Evolutionary conservation across 2,888 invertebrate species (phyloP).

Genomic region (Tholera decimalis): DNA sequence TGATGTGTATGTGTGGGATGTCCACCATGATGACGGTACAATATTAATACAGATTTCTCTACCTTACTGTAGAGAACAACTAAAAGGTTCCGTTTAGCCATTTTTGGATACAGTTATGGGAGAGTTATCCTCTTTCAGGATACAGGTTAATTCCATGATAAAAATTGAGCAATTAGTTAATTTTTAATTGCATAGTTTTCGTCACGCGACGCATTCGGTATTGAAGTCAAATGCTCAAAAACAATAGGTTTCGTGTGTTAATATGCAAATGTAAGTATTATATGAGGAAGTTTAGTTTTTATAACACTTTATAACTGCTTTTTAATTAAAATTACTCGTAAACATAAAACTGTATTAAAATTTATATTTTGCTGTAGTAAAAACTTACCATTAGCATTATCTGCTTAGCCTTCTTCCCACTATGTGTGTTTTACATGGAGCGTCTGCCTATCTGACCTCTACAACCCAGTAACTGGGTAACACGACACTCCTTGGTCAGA

Average conservation of each 20-base stretch:
- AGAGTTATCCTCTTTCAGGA: background rate
- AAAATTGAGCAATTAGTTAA: constrained; percentile 17
- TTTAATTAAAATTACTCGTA: constrained; percentile 4
- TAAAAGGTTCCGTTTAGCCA: background rate
- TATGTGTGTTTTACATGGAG: too few relatives aligned
- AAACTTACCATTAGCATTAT: too few relatives aligned
- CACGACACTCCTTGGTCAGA: too few relatives aligned
- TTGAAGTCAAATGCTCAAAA: constrained; percentile 20
- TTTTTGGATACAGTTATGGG: background rate
- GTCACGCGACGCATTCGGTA: constrained; percentile 27
- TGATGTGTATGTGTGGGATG: too few relatives aligned
- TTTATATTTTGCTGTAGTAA: too few relatives aligned
- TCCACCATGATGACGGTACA: too few relatives aligned
- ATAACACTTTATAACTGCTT: background rate
- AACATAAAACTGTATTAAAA: background rate
- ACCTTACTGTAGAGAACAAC: too few relatives aligned
- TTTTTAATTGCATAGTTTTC: constrained; percentile 17
- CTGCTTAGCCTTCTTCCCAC: too few relatives aligned
- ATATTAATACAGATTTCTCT: too few relatives aligned
- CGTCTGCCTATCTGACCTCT: too few relatives aligned
- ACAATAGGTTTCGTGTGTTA: constrained; percentile 31
- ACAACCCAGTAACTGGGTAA: too few relatives aligned
- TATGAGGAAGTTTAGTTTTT: constrained; percentile 5
- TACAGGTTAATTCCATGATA: constrained; percentile 22
- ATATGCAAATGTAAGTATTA: constrained; percentile 31